A percentile compares a stretch with the other conserved stretches of the same genome.
phyloP scores from a whole-genome alignment of 2,888 invertebrate species.

The Rosalia funebris region DNA sequence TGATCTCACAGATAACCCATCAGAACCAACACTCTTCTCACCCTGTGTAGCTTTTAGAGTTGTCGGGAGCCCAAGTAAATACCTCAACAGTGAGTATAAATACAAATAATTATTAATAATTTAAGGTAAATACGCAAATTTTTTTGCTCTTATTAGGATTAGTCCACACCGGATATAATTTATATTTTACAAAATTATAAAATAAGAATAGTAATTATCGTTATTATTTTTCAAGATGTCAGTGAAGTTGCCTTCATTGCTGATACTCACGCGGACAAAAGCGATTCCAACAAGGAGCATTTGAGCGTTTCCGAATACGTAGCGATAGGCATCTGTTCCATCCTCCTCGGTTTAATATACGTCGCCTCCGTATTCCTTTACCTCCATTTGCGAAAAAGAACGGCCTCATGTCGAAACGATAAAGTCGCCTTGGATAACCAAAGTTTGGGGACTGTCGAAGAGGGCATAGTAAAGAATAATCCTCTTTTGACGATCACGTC shows the following conservation, averaged over 20 bases:
- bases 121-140: no score
- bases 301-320: constrained; percentile 81
- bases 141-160: no score
- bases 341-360: constrained; percentile 87
- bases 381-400: constrained; percentile 78
- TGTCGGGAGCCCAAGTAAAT: constrained; percentile 80
- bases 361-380: constrained; percentile 87
- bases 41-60: constrained; percentile 89
- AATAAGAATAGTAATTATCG: no score
- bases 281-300: constrained; percentile 66
- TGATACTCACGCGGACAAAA: constrained; percentile 70
- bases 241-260: constrained; percentile 82
- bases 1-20: constrained; percentile 57
- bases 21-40: constrained; percentile 74
- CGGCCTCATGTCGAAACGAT: constrained; percentile 51
- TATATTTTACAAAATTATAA: no score
- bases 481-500: constrained; percentile 73
- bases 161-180: no score
- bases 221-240: constrained; percentile 76
- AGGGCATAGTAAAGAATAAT: constrained; percentile 79
- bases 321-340: constrained; percentile 84
- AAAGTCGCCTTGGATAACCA: constrained; percentile 49
- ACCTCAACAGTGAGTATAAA: constrained; percentile 58
- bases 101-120: no score
- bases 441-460: constrained; percentile 65